Conservation (phyloP, 1,140 invertebrate genomes). For the Drosophila auraria region DNA sequence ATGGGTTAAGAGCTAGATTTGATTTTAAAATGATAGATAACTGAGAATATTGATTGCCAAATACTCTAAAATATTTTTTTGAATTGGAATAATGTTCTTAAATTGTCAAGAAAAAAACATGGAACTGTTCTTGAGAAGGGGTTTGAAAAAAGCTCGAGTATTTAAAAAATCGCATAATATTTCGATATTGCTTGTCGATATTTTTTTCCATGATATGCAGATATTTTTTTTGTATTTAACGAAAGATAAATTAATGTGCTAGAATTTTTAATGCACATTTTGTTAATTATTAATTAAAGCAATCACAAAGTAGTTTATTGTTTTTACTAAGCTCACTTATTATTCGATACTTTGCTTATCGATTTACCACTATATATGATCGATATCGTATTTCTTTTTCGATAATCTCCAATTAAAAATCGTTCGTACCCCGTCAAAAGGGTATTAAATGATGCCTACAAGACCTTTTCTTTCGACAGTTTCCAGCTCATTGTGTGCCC, state of each 20-base stretch:
- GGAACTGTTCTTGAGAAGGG: too few relatives aligned
- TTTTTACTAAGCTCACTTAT: too few relatives aligned
- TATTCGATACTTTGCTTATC: background rate
- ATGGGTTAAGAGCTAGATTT: slow-evolving; percentile 14
- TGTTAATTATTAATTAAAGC: background rate
- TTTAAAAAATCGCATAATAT: too few relatives aligned
- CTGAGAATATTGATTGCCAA: background rate
- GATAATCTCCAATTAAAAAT: background rate
- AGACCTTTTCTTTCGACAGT: slow-evolving; percentile 24
- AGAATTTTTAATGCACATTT: background rate
- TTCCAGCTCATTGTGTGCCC: slow-evolving; percentile 44
- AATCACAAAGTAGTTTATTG: background rate
- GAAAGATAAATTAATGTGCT: too few relatives aligned
- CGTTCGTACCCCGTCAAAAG: background rate
- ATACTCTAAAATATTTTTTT: background rate
- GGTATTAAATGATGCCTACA: background rate
- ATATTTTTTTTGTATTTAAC: too few relatives aligned
- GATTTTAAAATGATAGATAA: background rate
- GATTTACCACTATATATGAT: background rate
- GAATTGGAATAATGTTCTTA: background rate
- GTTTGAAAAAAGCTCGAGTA: too few relatives aligned
- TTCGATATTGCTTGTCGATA: too few relatives aligned
- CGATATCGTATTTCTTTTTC: background rate
- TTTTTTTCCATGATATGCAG: too few relatives aligned
- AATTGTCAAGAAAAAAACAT: background rate